Percentiles rank a stretch among this genome's conserved stretches.
phyloP scores from a whole-genome alignment of 2,888 invertebrate species.

The Cancer borealis region DNA sequence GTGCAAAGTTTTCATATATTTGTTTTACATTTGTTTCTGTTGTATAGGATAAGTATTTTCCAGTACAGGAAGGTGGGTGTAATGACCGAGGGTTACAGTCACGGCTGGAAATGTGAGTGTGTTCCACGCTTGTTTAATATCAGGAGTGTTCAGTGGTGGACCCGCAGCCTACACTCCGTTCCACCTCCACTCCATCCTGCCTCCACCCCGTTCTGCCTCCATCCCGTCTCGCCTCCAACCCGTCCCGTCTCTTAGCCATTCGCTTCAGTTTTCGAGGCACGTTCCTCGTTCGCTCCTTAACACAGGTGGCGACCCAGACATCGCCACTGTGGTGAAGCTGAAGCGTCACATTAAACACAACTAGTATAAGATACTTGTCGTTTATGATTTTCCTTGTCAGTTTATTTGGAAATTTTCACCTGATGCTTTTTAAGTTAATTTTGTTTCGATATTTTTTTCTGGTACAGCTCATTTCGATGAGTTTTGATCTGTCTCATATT shows the following conservation, averaged over 20 bases:
- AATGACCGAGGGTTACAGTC: not conserved
- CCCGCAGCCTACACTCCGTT: not conserved
- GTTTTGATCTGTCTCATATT: not conserved
- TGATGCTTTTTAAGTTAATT: not conserved
- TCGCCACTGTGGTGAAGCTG: not conserved
- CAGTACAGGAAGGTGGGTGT: not conserved
- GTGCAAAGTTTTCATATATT: not conserved
- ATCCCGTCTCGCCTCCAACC: not conserved
- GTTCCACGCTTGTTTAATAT: not conserved
- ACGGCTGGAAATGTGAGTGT: not conserved
- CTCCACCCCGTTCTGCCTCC: not conserved
- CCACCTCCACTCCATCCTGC: not conserved
- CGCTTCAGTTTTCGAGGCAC: not conserved
- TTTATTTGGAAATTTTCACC: not conserved
- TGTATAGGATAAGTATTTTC: not conserved
- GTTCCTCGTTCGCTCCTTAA: not conserved
- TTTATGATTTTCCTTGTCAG: not conserved
- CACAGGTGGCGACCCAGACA: slow-evolving; percentile 4
- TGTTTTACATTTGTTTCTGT: not conserved
- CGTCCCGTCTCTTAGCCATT: not conserved
- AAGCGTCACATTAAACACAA: not conserved
- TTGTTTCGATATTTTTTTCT: not conserved
- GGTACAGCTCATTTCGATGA: not conserved
- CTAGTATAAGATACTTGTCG: not conserved
- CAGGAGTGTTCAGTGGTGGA: not conserved